A percentile compares a stretch with the other conserved stretches of the same genome.
Conservation (phyloP, 2,888 invertebrate species). For the Elegia similella region DNA sequence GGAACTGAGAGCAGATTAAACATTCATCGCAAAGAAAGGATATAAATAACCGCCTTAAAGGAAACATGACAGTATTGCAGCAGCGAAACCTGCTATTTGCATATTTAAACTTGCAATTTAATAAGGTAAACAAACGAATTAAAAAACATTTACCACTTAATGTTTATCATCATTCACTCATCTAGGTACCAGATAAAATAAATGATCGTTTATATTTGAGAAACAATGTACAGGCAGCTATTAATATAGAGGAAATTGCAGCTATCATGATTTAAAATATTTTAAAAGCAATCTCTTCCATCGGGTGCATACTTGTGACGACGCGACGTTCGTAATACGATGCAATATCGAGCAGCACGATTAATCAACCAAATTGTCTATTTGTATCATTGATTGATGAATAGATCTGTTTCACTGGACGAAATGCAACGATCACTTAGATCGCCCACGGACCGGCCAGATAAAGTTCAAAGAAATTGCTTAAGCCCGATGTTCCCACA, state of each 20-base stretch:
- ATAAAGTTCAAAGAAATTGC: constrained; percentile 52
- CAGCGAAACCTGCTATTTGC: constrained; percentile 14
- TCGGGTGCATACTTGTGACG: neutral
- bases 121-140: constrained; percentile 13
- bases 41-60: constrained; percentile 18
- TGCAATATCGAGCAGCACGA: constrained; percentile 17
- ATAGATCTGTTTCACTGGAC: constrained; percentile 22
- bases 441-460: constrained; percentile 25
- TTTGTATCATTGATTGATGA: constrained; percentile 26
- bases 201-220: constrained; percentile 5
- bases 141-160: constrained; percentile 12
- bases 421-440: constrained; percentile 22
- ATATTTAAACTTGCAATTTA: constrained; percentile 17
- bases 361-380: constrained; percentile 28
- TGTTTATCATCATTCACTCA: constrained; percentile 12
- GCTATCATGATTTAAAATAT: neutral
- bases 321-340: constrained; percentile 10
- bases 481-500: constrained; percentile 59
- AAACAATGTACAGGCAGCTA: neutral
- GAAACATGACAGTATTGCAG: constrained; percentile 16
- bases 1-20: constrained; percentile 15
- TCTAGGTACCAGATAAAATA: constrained; percentile 5
- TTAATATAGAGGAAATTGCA: neutral
- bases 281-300: constrained; percentile 10
- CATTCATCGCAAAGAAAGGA: constrained; percentile 19